Conservation (phyloP, 2,113 vertebrate species). For the Nothocercus julius region DNA sequence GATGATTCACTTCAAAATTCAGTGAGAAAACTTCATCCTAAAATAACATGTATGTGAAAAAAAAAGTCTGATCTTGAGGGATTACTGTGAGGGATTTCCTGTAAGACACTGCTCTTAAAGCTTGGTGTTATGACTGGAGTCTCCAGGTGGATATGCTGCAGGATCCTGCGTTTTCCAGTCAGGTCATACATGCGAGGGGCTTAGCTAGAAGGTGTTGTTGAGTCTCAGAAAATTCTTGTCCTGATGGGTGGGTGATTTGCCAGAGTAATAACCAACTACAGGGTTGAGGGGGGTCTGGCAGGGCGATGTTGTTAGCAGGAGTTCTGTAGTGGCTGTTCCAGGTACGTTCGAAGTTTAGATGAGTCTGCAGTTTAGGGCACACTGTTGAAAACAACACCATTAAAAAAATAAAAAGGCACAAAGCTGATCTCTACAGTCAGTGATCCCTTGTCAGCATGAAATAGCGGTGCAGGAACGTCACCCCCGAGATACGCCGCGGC, state of each 20-base stretch:
- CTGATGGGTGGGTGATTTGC: background rate
- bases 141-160: constrained; percentile 7
- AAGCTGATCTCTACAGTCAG: background rate
- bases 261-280: background rate
- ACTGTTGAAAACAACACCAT: background rate
- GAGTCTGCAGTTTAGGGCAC: background rate
- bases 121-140: background rate
- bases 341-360: background rate
- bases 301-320: background rate
- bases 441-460: background rate
- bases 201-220: background rate
- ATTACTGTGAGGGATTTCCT: background rate
- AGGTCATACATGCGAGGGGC: background rate
- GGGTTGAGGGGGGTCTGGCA: accelerated
- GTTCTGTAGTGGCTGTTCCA: background rate
- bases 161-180: background rate
- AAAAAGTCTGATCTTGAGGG: background rate
- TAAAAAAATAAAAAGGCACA: background rate
- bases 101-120: background rate
- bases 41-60: background rate
- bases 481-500: background rate
- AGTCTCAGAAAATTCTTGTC: background rate
- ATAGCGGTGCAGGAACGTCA: background rate
- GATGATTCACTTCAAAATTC: background rate
- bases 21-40: background rate